phyloP scores from a whole-genome alignment of 1,140 invertebrate species.

The Lepidotrigona ventralis region DNA sequence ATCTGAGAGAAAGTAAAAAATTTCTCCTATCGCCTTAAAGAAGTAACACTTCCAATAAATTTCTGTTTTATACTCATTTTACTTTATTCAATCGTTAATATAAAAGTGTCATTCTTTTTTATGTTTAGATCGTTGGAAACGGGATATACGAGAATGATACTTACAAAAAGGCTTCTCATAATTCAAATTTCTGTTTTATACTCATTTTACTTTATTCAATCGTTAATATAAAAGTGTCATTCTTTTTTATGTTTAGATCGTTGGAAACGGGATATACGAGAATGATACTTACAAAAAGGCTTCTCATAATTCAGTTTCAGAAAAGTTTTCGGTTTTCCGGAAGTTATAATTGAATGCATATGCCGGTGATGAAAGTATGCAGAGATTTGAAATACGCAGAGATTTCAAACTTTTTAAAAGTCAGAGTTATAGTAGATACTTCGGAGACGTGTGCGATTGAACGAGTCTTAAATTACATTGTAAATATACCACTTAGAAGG shows the following conservation, averaged over 20 bases:
- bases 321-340: not conserved
- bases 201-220: too few species aligned
- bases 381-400: not conserved
- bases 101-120: too few species aligned
- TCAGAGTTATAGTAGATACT: not conserved
- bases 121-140: not conserved
- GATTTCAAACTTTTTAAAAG: not conserved
- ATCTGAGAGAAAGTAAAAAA: too few species aligned
- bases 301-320: not conserved
- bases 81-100: too few species aligned
- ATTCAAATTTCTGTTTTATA: not conserved
- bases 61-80: too few species aligned
- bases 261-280: not conserved
- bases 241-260: not conserved
- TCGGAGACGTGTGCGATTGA: not conserved
- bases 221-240: too few species aligned
- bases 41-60: too few species aligned
- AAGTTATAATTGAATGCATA: constrained; percentile 5
- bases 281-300: not conserved
- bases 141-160: not conserved
- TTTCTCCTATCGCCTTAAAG: too few species aligned
- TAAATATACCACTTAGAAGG: not conserved
- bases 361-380: not conserved
- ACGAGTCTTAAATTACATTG: not conserved
- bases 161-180: not conserved